A percentile compares a stretch with the other conserved stretches of the same genome.
Conservation (phyloP, 2,888 invertebrate species). For the Drosophila leonis region DNA sequence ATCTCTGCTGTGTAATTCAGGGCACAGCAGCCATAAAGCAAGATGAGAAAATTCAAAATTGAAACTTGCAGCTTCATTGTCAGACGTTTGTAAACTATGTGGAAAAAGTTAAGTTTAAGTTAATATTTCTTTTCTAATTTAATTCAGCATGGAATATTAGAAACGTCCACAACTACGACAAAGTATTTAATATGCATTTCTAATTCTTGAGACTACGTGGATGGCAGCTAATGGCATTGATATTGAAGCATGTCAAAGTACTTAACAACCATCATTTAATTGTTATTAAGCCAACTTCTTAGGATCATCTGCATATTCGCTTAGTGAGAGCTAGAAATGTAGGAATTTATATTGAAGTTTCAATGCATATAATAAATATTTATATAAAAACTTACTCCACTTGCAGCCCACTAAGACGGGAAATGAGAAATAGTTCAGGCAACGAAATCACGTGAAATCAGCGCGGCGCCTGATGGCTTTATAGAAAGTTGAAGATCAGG, state of each 20-base stretch:
- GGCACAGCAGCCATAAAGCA: background rate
- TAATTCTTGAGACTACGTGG: no score
- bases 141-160: conserved; percentile 1
- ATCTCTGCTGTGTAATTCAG: accelerated
- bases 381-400: conserved; percentile 40
- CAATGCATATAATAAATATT: background rate
- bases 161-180: background rate
- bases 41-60: background rate
- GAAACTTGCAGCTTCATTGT: conserved; percentile 24
- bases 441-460: conserved; percentile 18
- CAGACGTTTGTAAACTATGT: background rate
- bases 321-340: conserved; percentile 30
- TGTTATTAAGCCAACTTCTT: background rate
- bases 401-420: conserved; percentile 48
- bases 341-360: background rate
- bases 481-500: background rate
- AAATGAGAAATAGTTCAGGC: conserved; percentile 11
- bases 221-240: no score
- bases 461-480: conserved; percentile 22
- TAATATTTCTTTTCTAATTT: background rate
- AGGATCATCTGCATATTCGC: background rate
- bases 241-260: no score
- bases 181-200: background rate
- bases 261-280: background rate
- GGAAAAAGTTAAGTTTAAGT: background rate